Base-by-base conservation (phyloP, 2,113 vertebrate species). In the Tachycineta bicolor region DNA sequence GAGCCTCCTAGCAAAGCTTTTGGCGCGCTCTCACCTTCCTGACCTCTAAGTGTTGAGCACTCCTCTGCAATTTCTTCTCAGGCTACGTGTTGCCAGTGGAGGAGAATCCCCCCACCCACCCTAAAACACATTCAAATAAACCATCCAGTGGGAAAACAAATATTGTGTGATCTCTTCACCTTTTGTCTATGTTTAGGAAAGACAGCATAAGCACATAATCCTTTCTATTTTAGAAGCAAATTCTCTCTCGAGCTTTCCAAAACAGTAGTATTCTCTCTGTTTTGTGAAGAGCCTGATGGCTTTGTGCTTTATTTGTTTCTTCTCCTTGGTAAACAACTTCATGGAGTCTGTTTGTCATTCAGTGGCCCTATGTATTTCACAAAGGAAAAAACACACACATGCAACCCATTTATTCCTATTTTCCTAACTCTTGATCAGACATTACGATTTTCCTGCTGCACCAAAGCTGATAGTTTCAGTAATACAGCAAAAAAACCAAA, bases 91-190 rank as follows among this genome's bases (percentile, higher is more conserved):
- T 87, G 70, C 65, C 59, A 28, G 76, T 3, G 28, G 47, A 91
- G 31, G 65, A 85, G 52, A 92, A 83, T 52, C 39, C 22, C 14
- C 37, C 25, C 31, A 44, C 17, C 73, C 29, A 11, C 47, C 34
- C 62, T 10, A 83, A 87, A 87, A 93, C 52, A 68, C n/a, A 37
- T 46, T 53, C 82, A 94, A 95, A 96, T 87, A 91, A 96, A 79
- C 77, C 65, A 37, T 84, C 59, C 5, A 1, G 33, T 60, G 53
- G 80, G 78, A 90, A 93, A 95, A 87, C 71, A 94, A 93, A 94
- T 92, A 93, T 29, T 89, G 43, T 69, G 88, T 52, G 67, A 93
- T 96, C 82, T 82, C 82, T 95, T 95, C 93, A 92, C 93, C 75
- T 94, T 89, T 78, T 63, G 39, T 81, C 89, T 94, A 21, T 75